Evolutionary conservation across 2,113 vertebrate genomes (phyloP), one percentile per base, ranked within the genome.

Genomic region (Labeo catla): DNA sequence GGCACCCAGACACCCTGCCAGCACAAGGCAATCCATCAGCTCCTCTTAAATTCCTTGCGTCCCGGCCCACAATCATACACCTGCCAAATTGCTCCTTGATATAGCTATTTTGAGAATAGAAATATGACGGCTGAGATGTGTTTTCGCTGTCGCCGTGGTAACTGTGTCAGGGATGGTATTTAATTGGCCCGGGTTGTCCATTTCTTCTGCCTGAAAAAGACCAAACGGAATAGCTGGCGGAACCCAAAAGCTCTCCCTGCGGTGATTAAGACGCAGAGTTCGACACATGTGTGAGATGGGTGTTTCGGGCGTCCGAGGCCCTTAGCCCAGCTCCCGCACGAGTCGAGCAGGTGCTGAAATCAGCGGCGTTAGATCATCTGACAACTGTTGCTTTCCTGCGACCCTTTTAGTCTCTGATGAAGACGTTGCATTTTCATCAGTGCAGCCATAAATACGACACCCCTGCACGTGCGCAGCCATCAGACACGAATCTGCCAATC

Each of bases 351-450:
- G 93, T 93, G 93, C 89, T 88, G 77, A 86, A 84, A 89, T 92
- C 86, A 91, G 87, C 90, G 88, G 86, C 87, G 84, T 92, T 88
- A 93, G 92, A 94, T 93, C 91, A 92, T 52, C 88, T 90, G 87
- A 91, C 92, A 94, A 93, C 91, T 92, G 92, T 92, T 94, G 90
- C 91, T 89, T 91, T 93, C 88, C 91, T 89, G 89, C 85, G 36
- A 65, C 47, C 84, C 77, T 66, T 76, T 39, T 81, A 36, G n/a
- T 66, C 82, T 66, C 21, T 82, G 45, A 89, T 89, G 45, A 77
- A 84, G 68, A 86, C 13, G 52, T 84, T 36, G 23, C 47, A 54
- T 59, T 86, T 81, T 81, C 68, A 77, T 77, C 49, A 34, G 15
- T 3, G 13, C 23, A 49, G 28, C 72, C 80, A 77, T 77, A 63